Evolutionary conservation across 2,888 invertebrate species (phyloP).

Genomic region (Pseudococcus jackbeardsleyi): DNA sequence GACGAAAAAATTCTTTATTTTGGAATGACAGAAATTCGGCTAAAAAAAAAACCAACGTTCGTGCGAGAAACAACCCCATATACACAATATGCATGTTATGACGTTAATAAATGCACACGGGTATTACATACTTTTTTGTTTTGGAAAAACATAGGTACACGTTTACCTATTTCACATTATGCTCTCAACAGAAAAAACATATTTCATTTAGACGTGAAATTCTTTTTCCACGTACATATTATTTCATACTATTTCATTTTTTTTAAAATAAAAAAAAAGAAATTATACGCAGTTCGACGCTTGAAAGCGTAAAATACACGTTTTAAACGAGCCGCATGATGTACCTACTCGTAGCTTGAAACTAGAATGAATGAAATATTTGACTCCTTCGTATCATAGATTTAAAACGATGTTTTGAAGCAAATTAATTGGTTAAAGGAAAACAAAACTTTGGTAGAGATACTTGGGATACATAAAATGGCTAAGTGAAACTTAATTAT

Average conservation of each 20-base stretch:
- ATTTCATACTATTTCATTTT: background rate
- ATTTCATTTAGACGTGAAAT: slow-evolving; percentile 3
- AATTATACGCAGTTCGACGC: background rate
- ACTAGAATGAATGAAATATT: background rate
- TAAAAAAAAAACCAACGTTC: slow-evolving; percentile 5
- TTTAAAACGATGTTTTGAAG: background rate
- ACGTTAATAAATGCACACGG: background rate
- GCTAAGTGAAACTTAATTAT: slow-evolving; percentile 19
- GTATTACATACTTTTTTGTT: background rate
- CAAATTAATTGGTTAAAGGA: slow-evolving; percentile 23
- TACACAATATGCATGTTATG: background rate
- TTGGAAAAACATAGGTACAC: background rate
- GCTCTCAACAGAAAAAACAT: slow-evolving; percentile 9
- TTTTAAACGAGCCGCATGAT: background rate
- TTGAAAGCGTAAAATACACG: background rate
- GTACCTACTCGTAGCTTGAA: background rate
- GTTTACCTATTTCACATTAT: slow-evolving; percentile 2
- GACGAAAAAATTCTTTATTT: background rate
- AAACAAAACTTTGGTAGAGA: background rate
- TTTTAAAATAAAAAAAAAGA: background rate
- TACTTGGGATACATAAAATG: background rate
- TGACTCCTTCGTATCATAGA: background rate
- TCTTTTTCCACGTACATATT: background rate
- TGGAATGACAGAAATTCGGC: background rate
- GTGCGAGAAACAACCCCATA: background rate